Evolutionary conservation across 2,797 vertebrate species (phyloP), one percentile per base, ranked within the genome.

Genomic region (Sciurus vulgaris): DNA sequence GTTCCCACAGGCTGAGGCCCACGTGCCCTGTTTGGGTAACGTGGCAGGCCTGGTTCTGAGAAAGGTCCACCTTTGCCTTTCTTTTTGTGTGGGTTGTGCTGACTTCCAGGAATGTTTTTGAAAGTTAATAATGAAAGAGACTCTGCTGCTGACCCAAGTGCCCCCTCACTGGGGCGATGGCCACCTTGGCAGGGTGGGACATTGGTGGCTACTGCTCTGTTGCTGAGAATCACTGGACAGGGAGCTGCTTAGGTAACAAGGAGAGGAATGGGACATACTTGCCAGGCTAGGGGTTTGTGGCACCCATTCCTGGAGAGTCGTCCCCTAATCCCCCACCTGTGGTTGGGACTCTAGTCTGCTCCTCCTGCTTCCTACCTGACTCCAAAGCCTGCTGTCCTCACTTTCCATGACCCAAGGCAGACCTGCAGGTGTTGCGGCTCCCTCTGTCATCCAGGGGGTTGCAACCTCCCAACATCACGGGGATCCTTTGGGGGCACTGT

Each of bases 1-100:
- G 33, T 86, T 70, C 70, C 7, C 26, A 17, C 12, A 7, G 93
- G n/a, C 54, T 41, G 44, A 33, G 35, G 69, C 51, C 89, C 28
- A 0, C 35, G n/a, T 70, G 72, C 65, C 70, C 47, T 95, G 35
- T 72, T 49, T 51, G n/a, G 63, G 77, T 78, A 44, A 59, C 8
- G 11, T 78, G 82, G 61, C 70, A 63, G 49, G 18, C 28, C 47
- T 14, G 4, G 20, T 38, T 54, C 85, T 4, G 18, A 6, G 9
- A 69, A 89, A 65, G 33, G 78, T 1, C 63, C 44, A 78, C 83
- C 47, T 94, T 92, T 72, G 41, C 28, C 67, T 91, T 87, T 65
- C 33, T 28, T 70, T 22, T 13, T 7, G 10, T 20, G 44, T 5
- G 61, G 17, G 35, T 41, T 79, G 59, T 79, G 93, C 61, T 94